Conservation (phyloP, 2,797 vertebrate genomes). For the Sebastes glaucus region DNA sequence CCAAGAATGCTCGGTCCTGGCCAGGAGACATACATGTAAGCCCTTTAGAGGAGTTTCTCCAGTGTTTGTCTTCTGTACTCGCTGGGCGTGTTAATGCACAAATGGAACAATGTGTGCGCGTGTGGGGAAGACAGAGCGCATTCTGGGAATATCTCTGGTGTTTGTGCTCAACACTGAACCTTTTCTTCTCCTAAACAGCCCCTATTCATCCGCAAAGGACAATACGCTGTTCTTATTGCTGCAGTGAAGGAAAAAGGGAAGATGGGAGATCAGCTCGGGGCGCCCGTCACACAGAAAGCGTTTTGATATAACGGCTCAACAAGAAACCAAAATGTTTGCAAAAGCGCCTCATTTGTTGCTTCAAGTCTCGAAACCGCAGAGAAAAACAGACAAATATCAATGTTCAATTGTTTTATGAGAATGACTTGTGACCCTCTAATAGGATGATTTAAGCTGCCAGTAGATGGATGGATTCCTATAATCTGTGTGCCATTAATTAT, state of each 20-base stretch:
- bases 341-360: constrained; percentile 29
- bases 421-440: constrained; percentile 27
- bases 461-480: constrained; percentile 61
- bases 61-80: constrained; percentile 7
- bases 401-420: constrained; percentile 14
- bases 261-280: constrained; percentile 47
- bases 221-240: constrained; percentile 78
- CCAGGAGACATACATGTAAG: not conserved
- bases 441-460: constrained; percentile 55
- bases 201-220: constrained; percentile 80
- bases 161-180: constrained; percentile 79
- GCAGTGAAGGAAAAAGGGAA: constrained; percentile 55
- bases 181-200: constrained; percentile 85
- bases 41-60: not conserved
- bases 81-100: constrained; percentile 43
- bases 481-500: constrained; percentile 73
- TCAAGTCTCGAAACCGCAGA: constrained; percentile 13
- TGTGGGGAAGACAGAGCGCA: constrained; percentile 78
- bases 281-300: constrained; percentile 44
- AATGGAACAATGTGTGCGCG: constrained; percentile 73
- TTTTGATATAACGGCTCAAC: constrained; percentile 52
- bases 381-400: constrained; percentile 27
- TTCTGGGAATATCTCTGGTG: constrained; percentile 84
- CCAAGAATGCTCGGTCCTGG: not conserved
- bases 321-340: constrained; percentile 47